These are phyloP conservation scores for Idaea dimidiata DNA, from an alignment of 2,888 invertebrate species.

Conservation along the genomic window DNA sequence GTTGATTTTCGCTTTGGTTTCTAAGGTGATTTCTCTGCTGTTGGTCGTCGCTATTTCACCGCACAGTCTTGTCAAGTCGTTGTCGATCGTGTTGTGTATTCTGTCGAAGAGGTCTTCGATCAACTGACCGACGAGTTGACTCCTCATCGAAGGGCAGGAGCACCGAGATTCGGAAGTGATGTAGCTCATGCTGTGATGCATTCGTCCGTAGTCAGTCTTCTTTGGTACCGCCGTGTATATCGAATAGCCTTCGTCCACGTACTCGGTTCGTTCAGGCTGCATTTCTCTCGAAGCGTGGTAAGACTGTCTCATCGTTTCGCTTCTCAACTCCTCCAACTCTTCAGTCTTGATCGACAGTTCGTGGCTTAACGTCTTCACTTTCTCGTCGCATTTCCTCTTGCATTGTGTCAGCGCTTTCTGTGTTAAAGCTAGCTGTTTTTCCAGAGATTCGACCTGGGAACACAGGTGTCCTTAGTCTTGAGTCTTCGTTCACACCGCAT, in stretches of 20 bases:
- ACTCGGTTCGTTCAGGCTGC: constrained; percentile 71
- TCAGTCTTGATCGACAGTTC: constrained; percentile 80
- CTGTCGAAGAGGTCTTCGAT: constrained; percentile 74
- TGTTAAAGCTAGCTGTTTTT: constrained; percentile 79
- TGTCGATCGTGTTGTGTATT: constrained; percentile 66
- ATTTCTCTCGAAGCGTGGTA: constrained; percentile 68
- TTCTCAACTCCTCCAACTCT: constrained; percentile 72
- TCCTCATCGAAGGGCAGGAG: constrained; percentile 71
- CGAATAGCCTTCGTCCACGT: constrained; percentile 72
- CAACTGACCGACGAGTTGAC: constrained; percentile 70
- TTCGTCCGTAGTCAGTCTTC: constrained; percentile 69
- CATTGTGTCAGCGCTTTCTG: constrained; percentile 78
- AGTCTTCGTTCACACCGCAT: constrained; percentile 51
- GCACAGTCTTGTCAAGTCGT: constrained; percentile 66
- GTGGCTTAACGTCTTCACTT: constrained; percentile 79
- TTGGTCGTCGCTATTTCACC: constrained; percentile 57
- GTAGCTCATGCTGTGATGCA: constrained; percentile 76
- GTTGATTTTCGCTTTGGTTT: constrained; percentile 75
- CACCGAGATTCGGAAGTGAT: constrained; percentile 67
- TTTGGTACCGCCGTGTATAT: constrained; percentile 74
- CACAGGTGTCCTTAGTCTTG: constrained; percentile 68
- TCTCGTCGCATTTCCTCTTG: constrained; percentile 78
- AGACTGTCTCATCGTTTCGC: constrained; percentile 68
- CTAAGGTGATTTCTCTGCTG: constrained; percentile 56
- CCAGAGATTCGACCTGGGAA: constrained; percentile 81